Evolutionary conservation across 2,888 invertebrate genomes (phyloP).

Genomic region (Tipula lateralis): DNA sequence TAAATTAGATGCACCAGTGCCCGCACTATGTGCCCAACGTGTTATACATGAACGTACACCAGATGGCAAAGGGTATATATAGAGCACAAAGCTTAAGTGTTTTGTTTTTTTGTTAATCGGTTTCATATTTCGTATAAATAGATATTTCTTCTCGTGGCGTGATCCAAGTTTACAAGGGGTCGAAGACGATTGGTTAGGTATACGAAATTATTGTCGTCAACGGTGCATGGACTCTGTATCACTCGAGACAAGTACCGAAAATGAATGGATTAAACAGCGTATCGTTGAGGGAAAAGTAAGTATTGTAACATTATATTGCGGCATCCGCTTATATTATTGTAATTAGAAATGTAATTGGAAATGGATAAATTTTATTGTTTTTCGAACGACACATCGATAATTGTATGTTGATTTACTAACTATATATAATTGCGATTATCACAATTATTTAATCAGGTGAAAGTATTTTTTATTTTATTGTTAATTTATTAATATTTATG

Average conservation of each 20-base stretch:
- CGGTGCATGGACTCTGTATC: conserved; percentile 88
- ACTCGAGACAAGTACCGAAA: conserved; percentile 78
- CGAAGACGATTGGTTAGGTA: conserved; percentile 79
- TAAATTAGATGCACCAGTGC: conserved; percentile 72
- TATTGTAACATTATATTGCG: conserved; percentile 32
- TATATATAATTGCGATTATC: neutral
- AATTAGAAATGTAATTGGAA: neutral
- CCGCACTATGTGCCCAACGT: conserved; percentile 69
- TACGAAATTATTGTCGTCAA: conserved; percentile 79
- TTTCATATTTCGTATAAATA: conserved; percentile 48
- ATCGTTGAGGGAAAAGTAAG: conserved; percentile 72
- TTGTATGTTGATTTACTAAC: neutral
- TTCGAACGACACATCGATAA: neutral
- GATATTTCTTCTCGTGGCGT: conserved; percentile 85
- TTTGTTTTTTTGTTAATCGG: neutral
- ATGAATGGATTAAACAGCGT: conserved; percentile 78
- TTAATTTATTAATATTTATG: conserved; percentile 24
- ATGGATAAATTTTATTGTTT: neutral
- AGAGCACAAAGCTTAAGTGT: neutral
- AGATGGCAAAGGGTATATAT: conserved; percentile 60
- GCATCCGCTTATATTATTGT: too few species aligned
- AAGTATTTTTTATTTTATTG: neutral
- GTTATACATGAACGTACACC: conserved; percentile 65
- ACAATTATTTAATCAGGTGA: conserved; percentile 20
- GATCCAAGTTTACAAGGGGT: conserved; percentile 68